Conservation (phyloP, 2,888 invertebrate species). For the Margaritifera margaritifera region DNA sequence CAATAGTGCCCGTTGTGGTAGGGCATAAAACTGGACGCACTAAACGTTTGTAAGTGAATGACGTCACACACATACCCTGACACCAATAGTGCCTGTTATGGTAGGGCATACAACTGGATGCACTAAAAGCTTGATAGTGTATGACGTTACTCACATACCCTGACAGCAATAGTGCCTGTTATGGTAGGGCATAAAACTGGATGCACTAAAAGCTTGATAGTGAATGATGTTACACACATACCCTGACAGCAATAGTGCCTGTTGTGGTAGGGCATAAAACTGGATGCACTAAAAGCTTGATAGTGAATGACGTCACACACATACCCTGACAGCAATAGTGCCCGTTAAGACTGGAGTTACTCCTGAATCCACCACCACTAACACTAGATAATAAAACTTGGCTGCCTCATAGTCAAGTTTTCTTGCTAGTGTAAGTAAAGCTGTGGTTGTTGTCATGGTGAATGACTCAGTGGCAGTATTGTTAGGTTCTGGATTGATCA, state of each 20-base stretch:
- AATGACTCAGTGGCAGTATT: conserved; percentile 44
- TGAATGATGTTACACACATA: conserved; percentile 12
- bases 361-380: conserved; percentile 50
- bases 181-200: too few species aligned
- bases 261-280: conserved; percentile 39
- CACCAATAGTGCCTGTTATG: conserved; percentile 50
- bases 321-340: conserved; percentile 54
- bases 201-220: background rate
- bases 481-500: conserved; percentile 7
- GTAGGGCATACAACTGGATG: conserved; percentile 42
- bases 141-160: conserved; percentile 30
- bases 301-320: background rate
- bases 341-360: conserved; percentile 45
- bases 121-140: too few species aligned
- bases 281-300: conserved; percentile 50
- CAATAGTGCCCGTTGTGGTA: conserved; percentile 49
- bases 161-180: too few species aligned
- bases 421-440: conserved; percentile 47
- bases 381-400: conserved; percentile 43
- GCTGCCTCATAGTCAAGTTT: conserved; percentile 57
- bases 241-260: conserved; percentile 56
- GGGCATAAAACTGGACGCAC: conserved; percentile 44
- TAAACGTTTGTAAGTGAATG: too few species aligned
- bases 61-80: conserved; percentile 40
- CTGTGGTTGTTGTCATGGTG: conserved; percentile 40